A percentile compares a stretch with the other conserved stretches of the same genome.
Evolutionary conservation across 2,797 vertebrate genomes (phyloP).

Genomic region (Halcyon chelicuti): DNA sequence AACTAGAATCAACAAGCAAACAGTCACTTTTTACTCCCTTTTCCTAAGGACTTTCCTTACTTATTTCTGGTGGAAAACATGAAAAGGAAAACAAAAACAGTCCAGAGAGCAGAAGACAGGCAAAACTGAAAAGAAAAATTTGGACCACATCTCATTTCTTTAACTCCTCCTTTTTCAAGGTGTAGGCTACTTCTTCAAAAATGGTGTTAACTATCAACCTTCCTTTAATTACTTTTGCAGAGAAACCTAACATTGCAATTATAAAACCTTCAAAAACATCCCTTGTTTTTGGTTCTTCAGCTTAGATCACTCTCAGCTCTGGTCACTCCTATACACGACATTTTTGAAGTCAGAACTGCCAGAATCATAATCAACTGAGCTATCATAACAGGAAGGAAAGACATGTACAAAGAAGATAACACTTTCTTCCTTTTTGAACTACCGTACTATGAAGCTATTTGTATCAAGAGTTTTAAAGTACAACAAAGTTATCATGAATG

Average conservation of each 20-base stretch:
- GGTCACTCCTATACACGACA: neutral
- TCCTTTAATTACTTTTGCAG: neutral
- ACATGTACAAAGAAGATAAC: accelerated
- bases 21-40: neutral
- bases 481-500: neutral
- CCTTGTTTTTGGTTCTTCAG: neutral
- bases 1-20: neutral
- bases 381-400: neutral
- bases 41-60: neutral
- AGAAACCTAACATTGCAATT: neutral
- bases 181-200: neutral
- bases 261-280: neutral
- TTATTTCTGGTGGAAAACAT: neutral
- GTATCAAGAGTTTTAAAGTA: neutral
- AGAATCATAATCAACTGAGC: neutral
- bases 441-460: neutral
- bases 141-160: neutral
- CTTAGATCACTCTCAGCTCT: neutral
- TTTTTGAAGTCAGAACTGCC: neutral
- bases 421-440: neutral
- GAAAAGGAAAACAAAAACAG: neutral
- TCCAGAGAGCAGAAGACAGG: neutral
- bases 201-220: accelerated
- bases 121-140: neutral
- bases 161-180: neutral